phyloP scores from a whole-genome alignment of 2,888 invertebrate species.

The Dryobotodes eremita region DNA sequence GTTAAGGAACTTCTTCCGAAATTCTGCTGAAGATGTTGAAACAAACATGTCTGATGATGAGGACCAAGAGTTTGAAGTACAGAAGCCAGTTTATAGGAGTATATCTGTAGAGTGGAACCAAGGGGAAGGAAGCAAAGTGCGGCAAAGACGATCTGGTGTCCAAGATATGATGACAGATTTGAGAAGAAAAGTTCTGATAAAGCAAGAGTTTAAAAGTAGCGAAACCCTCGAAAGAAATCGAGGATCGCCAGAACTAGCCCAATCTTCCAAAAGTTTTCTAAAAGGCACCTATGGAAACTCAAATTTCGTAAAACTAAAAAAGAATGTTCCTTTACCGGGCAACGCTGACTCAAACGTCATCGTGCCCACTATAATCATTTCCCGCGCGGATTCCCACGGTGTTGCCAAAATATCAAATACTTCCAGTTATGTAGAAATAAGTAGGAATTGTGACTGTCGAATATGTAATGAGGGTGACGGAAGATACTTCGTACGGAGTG shows the following conservation, averaged over 20 bases:
- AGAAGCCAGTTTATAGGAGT: slow-evolving; percentile 73
- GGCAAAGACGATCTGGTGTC: slow-evolving; percentile 68
- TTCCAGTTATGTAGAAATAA: slow-evolving; percentile 81
- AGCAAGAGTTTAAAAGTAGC: slow-evolving; percentile 78
- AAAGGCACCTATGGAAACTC: slow-evolving; percentile 42
- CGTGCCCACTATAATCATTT: slow-evolving; percentile 73
- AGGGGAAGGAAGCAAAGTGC: slow-evolving; percentile 51
- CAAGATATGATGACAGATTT: slow-evolving; percentile 74
- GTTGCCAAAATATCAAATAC: slow-evolving; percentile 79
- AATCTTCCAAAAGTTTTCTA: slow-evolving; percentile 21
- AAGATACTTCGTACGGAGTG: slow-evolving; percentile 76
- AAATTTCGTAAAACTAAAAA: slow-evolving; percentile 67
- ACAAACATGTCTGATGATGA: slow-evolving; percentile 65
- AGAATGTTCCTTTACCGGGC: slow-evolving; percentile 51
- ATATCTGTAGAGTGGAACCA: slow-evolving; percentile 72
- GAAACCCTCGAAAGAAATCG: slow-evolving; percentile 72
- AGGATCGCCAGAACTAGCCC: slow-evolving; percentile 56
- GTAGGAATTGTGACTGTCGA: slow-evolving; percentile 85
- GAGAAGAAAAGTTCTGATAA: slow-evolving; percentile 79
- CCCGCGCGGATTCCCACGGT: slow-evolving; percentile 67
- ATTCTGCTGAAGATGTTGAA: slow-evolving; percentile 69
- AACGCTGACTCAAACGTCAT: slow-evolving; percentile 49
- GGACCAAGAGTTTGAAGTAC: slow-evolving; percentile 65
- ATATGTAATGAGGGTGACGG: slow-evolving; percentile 81
- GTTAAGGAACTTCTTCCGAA: slow-evolving; percentile 72